Evolutionary conservation across 2,797 vertebrate genomes (phyloP), one percentile per base, ranked within the genome.

Genomic region (Lacerta viridis): DNA sequence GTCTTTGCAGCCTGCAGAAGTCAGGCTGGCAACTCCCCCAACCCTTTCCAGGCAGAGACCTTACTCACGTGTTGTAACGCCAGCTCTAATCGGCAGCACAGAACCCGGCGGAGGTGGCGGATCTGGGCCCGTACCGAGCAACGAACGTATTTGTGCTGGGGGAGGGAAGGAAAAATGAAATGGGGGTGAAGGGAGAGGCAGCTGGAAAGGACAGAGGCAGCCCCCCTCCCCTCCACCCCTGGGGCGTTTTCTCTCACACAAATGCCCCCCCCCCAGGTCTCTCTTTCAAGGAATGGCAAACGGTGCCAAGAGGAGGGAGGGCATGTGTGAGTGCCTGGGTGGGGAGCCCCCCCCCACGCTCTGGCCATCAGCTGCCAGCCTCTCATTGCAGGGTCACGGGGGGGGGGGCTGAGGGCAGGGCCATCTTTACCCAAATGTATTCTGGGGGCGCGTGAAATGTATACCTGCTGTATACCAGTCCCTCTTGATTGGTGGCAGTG

Each of bases 91-190:
- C 98, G 97, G 95, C 98, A 98, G 93, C 98, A 99, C 0, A 99
- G 97, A 33, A 99, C 99, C 93, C 98, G 98, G 89, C 98, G 96
- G 93, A 99, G 97, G 95, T 99, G 99, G 78, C 98, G 96, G 82
- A 99, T 98, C 93, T 99, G 98, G 0, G 98, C 98, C 93, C 99
- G 97, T 61, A 98, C 98, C 0, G 99, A 99, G 94, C 99, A 99
- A 39, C 99, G 97, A 39, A 99, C 98, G 59, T 98, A 99, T 94
- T 99, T 99, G 95, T 99, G 99, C 99, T 99, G 97, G 2, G 1
- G 10, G 29, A 2, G 68, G 25, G 80, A 90, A 27, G 7, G 8
- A 9, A 18, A 10, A 5, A 7, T 13, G 5, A 25, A 1, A 4
- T 18, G 1, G 20, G 4, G 61, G 39, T 3, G 10, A 27, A 3